Evolutionary conservation across 2,888 invertebrate genomes (phyloP).

Genomic region (Rotaria macrura): DNA sequence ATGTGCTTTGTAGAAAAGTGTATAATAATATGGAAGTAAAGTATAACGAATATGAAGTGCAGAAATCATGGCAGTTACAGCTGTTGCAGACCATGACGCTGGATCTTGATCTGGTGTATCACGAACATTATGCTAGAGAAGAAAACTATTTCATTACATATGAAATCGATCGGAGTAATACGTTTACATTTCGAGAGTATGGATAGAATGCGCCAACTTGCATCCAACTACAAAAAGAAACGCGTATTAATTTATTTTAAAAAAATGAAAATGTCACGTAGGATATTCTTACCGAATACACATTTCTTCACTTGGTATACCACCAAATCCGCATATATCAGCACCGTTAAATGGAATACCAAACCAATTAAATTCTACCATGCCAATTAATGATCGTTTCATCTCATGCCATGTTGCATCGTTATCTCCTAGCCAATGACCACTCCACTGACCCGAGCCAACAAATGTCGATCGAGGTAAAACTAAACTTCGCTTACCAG

Average conservation of each 20-base stretch:
- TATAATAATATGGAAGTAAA: constrained; percentile 45
- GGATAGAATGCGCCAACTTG: constrained; percentile 38
- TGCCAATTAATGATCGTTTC: constrained; percentile 36
- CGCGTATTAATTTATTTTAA: no score
- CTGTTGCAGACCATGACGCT: constrained; percentile 34
- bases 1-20: constrained; percentile 51
- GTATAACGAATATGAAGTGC: constrained; percentile 42
- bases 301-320: constrained; percentile 34
- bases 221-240: constrained; percentile 34
- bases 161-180: no score
- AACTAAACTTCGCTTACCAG: constrained; percentile 46
- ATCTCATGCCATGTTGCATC: constrained; percentile 58
- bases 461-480: constrained; percentile 47
- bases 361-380: constrained; percentile 45
- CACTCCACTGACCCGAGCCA: constrained; percentile 45
- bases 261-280: no score
- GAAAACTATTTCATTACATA: no score
- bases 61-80: neutral
- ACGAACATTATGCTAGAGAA: constrained; percentile 31
- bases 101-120: constrained; percentile 40
- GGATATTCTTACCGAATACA: constrained; percentile 34
- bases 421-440: constrained; percentile 67
- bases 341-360: constrained; percentile 38
- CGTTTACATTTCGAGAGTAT: constrained; percentile 20
- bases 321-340: constrained; percentile 37